Base-by-base conservation (phyloP, 2,113 vertebrate species). In the Pavo muticus region DNA sequence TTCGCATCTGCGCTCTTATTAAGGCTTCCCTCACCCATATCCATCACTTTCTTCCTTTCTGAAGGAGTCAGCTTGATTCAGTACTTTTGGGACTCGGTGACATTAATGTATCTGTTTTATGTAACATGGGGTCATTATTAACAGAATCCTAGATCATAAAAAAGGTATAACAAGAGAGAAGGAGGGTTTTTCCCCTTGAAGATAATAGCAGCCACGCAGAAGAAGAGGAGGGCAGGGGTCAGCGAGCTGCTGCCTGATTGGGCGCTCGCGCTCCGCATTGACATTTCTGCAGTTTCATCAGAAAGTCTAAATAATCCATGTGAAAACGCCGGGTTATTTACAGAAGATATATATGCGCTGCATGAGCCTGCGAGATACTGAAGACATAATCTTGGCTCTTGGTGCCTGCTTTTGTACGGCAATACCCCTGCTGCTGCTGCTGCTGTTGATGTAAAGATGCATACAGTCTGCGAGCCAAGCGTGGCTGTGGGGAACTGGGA, bases 191-290 rank as follows among this genome's bases (percentile, higher is more conserved):
- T 98, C 98, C 98, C 98, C 98, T 96, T 97, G 97, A 97, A 98
- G 98, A 98, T 98, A 98, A 97, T 97, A 97, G 98, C 98, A 95
- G 98, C 96, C 92, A 89, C 97, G 97, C 98, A 91, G 97, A 97
- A 97, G 98, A 97, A 97, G 97, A 95, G 97, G 97, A 96, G 98
- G 98, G 98, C 97, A 98, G 96, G 97, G 98, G 98, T 99, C 97
- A 91, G 61, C 54, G 94, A 93, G 97, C 96, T n/a, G 50, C 93
- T 37, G 93, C 75, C 94, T 96, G 98, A 99, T 98, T 99, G 98
- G 98, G 97, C 96, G 90, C 44, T 74, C 82, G 8, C 87, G 56
- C 95, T 91, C 97, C 37, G 74, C 97, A 94, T 73, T 98, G 98
- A 97, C 97, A 97, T 98, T 98, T 98, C 97, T 98, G 97, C 97